Evolutionary conservation across 23 tunicate genomes (phyloP), one percentile per base, ranked within the genome.

Genomic region (Ascidia mentula): DNA sequence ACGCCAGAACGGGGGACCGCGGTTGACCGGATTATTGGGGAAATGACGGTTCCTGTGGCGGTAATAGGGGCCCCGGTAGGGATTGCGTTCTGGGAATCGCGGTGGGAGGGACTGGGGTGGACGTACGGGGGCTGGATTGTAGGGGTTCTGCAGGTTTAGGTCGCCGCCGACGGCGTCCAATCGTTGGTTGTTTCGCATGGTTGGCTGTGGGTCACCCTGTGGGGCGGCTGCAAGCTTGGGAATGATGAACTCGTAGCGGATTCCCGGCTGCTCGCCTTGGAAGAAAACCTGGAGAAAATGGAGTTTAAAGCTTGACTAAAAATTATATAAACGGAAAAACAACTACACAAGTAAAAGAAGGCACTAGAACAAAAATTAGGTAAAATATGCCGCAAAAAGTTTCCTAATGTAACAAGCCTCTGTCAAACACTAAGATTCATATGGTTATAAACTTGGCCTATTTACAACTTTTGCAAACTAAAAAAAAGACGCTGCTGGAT

Each of bases 221-320:
- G 73, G 75, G 2, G 72, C 72, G 32, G 82, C 71, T 18, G 69
- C 60, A 3, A 20, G 65, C 22, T 38, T 40, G 20, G 91, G 91
- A 15, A 76, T 45, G 34, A 71, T 78, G 76, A 37, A 88, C 31
- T 88, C 83, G 79, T 73, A 88, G 7, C 28, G 59, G 46, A 88
- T 78, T 32, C 93, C 93, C 4, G 93, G 93, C 59, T 88, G 83
- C 32, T 69, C 40, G 33, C 79, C 82, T 88, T 88, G 93, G 34
- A 30, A 69, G 40, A 35, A 88, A 12, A 82, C 32, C 93, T 88
- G 78, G 61, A 87, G 76, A 0, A 69, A 22, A 82, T 37, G 65
- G 13, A 53, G n/a, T n/a, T n/a, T n/a, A n/a, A n/a, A n/a, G n/a
- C n/a, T n/a, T n/a, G n/a, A n/a, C n/a, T n/a, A n/a, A n/a, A n/a